Evolutionary conservation across 2,797 vertebrate species (phyloP).

Genomic region (Betta splendens): DNA sequence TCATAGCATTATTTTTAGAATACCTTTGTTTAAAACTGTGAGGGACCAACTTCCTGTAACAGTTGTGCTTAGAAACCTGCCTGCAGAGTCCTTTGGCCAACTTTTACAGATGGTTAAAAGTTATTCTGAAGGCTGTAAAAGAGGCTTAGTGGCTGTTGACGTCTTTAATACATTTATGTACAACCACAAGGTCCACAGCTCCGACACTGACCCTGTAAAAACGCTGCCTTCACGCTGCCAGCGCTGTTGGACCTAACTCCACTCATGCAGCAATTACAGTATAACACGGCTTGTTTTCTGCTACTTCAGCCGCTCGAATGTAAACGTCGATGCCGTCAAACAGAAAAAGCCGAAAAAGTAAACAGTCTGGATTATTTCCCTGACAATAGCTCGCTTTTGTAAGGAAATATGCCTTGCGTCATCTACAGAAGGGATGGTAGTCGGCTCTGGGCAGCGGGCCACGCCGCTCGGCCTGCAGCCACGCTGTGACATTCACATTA

Average conservation of each 20-base stretch:
- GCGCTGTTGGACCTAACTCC: slow-evolving; percentile 27
- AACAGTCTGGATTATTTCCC: slow-evolving; percentile 51
- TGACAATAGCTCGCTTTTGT: slow-evolving; percentile 48
- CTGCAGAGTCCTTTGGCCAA: slow-evolving; percentile 49
- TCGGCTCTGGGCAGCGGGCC: slow-evolving; percentile 48
- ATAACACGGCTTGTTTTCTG: slow-evolving; percentile 40
- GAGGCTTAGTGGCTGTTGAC: slow-evolving; percentile 49
- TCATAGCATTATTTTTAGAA: slow-evolving; percentile 9
- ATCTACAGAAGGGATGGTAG: slow-evolving; percentile 44
- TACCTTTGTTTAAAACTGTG: no score
- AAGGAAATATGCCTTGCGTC: slow-evolving; percentile 49
- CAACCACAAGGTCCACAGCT: slow-evolving; percentile 36
- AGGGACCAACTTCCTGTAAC: slow-evolving; percentile 9
- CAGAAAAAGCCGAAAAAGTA: slow-evolving; percentile 23
- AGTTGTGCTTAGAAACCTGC: slow-evolving; percentile 29
- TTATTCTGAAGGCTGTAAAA: slow-evolving; percentile 50
- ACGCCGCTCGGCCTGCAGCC: slow-evolving; percentile 51
- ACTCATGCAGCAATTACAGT: slow-evolving; percentile 47
- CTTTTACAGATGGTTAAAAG: slow-evolving; percentile 19
- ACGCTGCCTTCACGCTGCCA: slow-evolving; percentile 6
- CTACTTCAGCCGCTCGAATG: slow-evolving; percentile 46
- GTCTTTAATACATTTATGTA: slow-evolving; percentile 51
- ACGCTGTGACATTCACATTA: slow-evolving; percentile 44
- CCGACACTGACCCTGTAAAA: slow-evolving; percentile 46
- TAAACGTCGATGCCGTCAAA: slow-evolving; percentile 40